Conservation (phyloP, 53 echinoderm and acorn worm genomes). For the Hippasteria phrygiana region DNA sequence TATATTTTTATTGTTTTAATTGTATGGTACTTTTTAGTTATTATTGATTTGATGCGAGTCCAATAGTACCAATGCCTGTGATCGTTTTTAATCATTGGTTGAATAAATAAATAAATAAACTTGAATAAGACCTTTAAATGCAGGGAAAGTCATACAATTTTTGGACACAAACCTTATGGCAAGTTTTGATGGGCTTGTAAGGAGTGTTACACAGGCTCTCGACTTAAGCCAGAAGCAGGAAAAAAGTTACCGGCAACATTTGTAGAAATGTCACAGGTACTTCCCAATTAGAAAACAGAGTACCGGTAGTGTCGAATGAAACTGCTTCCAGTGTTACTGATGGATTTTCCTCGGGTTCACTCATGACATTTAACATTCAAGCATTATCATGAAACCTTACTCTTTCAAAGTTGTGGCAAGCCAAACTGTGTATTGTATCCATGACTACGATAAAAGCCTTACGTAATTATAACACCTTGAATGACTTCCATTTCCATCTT, state of each 20-base stretch:
- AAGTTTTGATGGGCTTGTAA: background rate
- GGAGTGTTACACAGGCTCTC: background rate
- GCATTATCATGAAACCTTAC: background rate
- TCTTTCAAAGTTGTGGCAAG: background rate
- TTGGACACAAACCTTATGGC: background rate
- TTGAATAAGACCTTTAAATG: no score
- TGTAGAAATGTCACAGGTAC: conserved; percentile 48
- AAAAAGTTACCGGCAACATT: background rate
- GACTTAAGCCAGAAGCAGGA: background rate
- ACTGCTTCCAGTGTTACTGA: background rate
- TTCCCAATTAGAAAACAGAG: conserved; percentile 4
- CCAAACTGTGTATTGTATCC: background rate
- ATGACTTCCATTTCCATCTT: no score
- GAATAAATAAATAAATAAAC: no score
- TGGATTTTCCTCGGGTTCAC: background rate
- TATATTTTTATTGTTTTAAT: no score
- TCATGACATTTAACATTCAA: background rate
- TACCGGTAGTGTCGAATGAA: background rate
- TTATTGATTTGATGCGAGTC: no score
- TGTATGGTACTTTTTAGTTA: no score
- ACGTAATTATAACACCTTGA: no score
- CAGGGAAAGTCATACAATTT: no score
- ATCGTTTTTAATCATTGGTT: no score
- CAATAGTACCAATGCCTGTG: no score
- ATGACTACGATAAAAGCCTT: no score